A percentile compares a stretch with the other conserved stretches of the same genome.
These are phyloP conservation scores for Lepus oiostolus DNA, from an alignment of 2,797 vertebrate genomes.

Conservation along the genomic window DNA sequence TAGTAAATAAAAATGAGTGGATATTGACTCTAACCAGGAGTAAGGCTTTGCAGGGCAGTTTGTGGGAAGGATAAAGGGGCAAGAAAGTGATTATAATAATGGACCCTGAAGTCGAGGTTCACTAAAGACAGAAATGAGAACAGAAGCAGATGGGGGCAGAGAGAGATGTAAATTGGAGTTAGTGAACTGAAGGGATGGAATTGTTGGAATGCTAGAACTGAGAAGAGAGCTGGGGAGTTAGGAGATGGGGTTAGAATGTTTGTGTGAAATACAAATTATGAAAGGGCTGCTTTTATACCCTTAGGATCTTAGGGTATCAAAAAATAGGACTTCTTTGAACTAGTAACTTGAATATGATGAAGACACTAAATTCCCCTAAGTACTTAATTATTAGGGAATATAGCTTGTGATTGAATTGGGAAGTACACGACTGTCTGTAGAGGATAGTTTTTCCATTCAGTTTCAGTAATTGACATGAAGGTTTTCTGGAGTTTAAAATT, in stretches of 20 bases:
- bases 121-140: background rate
- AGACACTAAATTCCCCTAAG: background rate
- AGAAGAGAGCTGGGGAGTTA: slow-evolving; percentile 31
- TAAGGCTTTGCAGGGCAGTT: background rate
- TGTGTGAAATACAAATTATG: background rate
- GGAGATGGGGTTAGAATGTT: background rate
- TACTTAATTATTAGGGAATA: background rate
- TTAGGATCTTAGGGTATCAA: background rate
- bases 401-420: background rate
- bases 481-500: background rate
- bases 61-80: background rate
- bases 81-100: background rate
- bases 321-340: background rate
- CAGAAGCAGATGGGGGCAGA: background rate
- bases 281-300: background rate
- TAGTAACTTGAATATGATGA: background rate
- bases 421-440: background rate
- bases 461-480: background rate
- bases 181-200: background rate
- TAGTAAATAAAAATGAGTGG: background rate
- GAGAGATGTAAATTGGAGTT: background rate
- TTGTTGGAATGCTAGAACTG: background rate
- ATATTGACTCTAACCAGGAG: background rate
- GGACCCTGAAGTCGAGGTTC: background rate
- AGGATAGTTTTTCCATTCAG: background rate